Conservation (phyloP, 2,797 vertebrate genomes). For the Falco biarmicus region DNA sequence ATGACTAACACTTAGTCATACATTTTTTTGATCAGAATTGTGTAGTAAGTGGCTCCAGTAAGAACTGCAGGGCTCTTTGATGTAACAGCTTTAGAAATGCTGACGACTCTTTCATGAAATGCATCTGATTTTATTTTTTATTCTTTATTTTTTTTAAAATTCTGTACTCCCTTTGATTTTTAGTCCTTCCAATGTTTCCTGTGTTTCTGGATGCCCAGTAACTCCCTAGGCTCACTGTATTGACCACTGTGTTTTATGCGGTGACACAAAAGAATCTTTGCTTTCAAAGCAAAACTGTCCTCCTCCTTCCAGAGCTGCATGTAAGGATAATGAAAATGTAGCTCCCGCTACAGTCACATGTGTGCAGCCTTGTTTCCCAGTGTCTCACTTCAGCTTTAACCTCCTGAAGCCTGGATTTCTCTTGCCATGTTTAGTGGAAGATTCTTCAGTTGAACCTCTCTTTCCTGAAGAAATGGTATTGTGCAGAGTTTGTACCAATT, state of each 20-base stretch:
- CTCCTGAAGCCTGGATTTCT: background rate
- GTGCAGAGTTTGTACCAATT: background rate
- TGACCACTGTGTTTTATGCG: background rate
- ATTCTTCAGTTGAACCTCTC: background rate
- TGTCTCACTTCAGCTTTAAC: background rate
- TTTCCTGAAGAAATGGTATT: background rate
- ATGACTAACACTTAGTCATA: background rate
- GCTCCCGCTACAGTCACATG: fast-evolving
- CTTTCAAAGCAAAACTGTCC: background rate
- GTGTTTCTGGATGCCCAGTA: background rate
- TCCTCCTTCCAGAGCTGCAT: background rate
- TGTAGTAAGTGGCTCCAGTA: background rate
- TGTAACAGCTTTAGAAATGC: background rate
- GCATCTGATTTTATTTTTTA: background rate
- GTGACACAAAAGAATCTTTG: background rate
- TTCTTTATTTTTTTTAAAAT: background rate
- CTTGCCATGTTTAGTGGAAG: background rate
- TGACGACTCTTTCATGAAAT: background rate
- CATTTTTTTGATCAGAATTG: background rate
- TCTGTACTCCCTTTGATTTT: background rate
- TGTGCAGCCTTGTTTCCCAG: background rate
- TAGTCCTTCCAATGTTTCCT: background rate
- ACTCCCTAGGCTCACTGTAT: background rate
- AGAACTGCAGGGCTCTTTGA: background rate
- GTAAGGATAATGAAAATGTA: background rate